These are phyloP conservation scores for Temnothorax longispinosus DNA, from an alignment of 1,140 invertebrate genomes.

Conservation along the genomic window DNA sequence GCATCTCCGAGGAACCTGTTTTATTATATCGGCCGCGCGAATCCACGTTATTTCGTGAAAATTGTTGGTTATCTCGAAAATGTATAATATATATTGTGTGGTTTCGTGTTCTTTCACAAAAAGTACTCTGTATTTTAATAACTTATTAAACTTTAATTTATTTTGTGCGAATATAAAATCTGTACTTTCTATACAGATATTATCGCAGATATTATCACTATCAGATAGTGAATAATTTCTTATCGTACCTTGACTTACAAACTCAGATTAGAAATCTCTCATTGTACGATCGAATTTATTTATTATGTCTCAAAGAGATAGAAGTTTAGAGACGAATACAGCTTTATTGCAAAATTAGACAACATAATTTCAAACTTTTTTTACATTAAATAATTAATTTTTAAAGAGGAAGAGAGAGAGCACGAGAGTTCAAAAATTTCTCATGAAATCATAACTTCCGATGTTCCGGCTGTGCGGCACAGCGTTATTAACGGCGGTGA, in stretches of 20 bases:
- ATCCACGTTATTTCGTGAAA: slow-evolving; percentile 29
- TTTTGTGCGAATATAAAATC: neutral
- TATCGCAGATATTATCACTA: too few species aligned
- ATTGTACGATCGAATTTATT: neutral
- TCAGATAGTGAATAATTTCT: neutral
- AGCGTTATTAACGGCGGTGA: slow-evolving; percentile 31
- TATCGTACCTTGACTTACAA: slow-evolving; percentile 3
- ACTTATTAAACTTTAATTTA: neutral
- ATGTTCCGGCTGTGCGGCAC: neutral
- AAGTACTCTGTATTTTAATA: neutral
- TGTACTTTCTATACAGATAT: neutral
- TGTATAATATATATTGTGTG: neutral
- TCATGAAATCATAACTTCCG: slow-evolving; percentile 9
- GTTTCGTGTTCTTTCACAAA: neutral
- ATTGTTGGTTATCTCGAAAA: neutral
- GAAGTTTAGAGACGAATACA: neutral
- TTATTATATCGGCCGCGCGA: neutral
- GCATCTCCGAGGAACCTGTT: slow-evolving; percentile 37
- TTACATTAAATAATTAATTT: neutral
- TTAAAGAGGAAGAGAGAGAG: neutral
- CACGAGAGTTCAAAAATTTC: neutral
- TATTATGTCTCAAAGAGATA: neutral
- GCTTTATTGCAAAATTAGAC: neutral
- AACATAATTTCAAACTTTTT: neutral
- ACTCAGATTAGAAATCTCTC: neutral